Base-by-base conservation (phyloP, 2,113 vertebrate species). In the Halichoeres trimaculatus region DNA sequence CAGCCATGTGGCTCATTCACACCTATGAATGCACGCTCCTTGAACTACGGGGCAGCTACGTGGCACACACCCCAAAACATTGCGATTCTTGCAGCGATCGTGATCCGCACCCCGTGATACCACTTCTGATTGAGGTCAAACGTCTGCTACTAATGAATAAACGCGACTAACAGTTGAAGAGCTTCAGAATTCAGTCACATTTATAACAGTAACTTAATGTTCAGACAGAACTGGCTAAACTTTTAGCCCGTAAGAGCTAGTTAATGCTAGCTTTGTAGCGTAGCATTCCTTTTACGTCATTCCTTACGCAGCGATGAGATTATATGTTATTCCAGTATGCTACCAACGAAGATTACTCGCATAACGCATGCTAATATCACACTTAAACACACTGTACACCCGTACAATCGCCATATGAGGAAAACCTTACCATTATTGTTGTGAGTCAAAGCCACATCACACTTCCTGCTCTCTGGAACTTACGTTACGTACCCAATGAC, bases 381-480 rank as follows among this genome's bases (percentile, higher is more conserved):
- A 10, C 13, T 17, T 9, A 63, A 58, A 17, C 2, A 14, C 6
- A 5, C 0, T n/a, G 14, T 30, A 12, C 36, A 60, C 16, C 2
- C 24, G 0, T 0, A 52, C 4, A 55, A 43, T 8, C 8, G 1
- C 16, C 20, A 10, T 6, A 35, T 10, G 8, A 74, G 62, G 54
- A 76, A 36, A 77, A 73, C 41, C 88, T 86, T 73, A 92, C 92
- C 92, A 93, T 93, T 91, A 74, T 91, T 74, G 81, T 81, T 51
- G 43, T 54, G 17, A 76, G 48, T 91, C 85, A 91, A 79, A 86
- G 92, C 90, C 92, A 92, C 92, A 91, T 93, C 85, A 91, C 83
- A 93, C 90, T 93, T 93, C 92, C 90, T 75, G 62, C 56, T 76
- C 43, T 43, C 23, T 47, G 70, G 81, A 88, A 59, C 3, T 63